Evolutionary conservation across 2,113 vertebrate genomes (phyloP), one percentile per base, ranked within the genome.

Genomic region (Podocnemis expansa): DNA sequence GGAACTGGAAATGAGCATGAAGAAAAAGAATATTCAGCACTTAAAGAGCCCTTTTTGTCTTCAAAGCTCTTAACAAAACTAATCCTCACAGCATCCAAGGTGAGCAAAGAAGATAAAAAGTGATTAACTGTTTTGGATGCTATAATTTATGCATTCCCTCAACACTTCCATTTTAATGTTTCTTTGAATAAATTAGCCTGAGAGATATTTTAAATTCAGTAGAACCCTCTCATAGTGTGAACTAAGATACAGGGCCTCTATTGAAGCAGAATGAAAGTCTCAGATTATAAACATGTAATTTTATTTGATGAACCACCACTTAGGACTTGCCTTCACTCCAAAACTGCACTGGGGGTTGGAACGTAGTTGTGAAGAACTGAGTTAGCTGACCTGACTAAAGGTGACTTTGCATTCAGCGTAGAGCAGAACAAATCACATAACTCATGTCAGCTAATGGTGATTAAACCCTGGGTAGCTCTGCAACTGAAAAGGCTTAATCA

Each of bases 91-190:
- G 87, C 47, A 84, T 80, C 94, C 76, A 91, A 94, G 89, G 88
- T 95, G 95, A 95, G 81, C 63, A 96, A 96, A 95, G 91, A 79
- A 94, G 89, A 91, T 16, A 91, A 96, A 96, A 94, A 96, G 95
- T 91, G 86, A 91, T 84, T 89, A 95, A 93, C 92, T 87, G 54
- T 58, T 96, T 89, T 76, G 84, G 87, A 94, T 93, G 27, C 93
- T 51, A 93, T 85, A 67, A 75, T 95, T 96, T 21, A 87, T 94
- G 81, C 87, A 82, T 88, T 93, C 11, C 2, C 79, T 91, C 82
- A 96, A 86, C 49, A 51, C 79, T 90, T 95, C 90, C 49, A 25
- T 47, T 96, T 93, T 97, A 91, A 93, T 94, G 31, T 76, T 73
- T 93, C 41, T 89, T 95, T 97, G 94, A 94, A 89, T 89, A 60